Evolutionary conservation across 2,797 vertebrate species (phyloP), one percentile per base, ranked within the genome.

Genomic region (Neostethus bicornis): DNA sequence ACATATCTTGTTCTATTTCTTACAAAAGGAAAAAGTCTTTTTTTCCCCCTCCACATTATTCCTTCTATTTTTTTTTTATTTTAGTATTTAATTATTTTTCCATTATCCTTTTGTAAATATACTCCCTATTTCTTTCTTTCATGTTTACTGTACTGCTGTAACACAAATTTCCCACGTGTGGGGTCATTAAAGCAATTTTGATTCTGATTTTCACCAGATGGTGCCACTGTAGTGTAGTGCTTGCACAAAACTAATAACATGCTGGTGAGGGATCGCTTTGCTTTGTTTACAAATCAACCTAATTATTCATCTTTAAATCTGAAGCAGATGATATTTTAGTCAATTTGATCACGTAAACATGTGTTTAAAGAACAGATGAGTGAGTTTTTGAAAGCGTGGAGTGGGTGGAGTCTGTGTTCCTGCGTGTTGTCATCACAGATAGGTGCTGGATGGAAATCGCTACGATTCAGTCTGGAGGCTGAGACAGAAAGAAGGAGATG

Each of bases 171-270:
- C n/a, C n/a, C n/a, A n/a, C n/a, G n/a, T n/a, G n/a, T n/a, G n/a
- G n/a, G n/a, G n/a, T n/a, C n/a, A n/a, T n/a, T n/a, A 25, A n/a
- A 73, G 28, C 13, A 60, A 61, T 49, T 68, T 81, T n/a, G n/a
- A n/a, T 78, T 14, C 80, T 59, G 41, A 66, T 34, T 25, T 62
- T 78, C 73, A 79, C 85, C 85, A 88, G 87, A 51, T 75, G 87
- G 88, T 75, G 86, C 70, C 88, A 80, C 84, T 89, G 67, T 77
- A 10, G 85, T 89, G 67, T 77, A 10, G 85, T 46, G 66, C 80
- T 73, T 59, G 34, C n/a, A 55, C 66, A 32, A 45, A 59, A 78
- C 29, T 23, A 59, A 28, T 42, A 31, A 8, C 3, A 11, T 34
- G 37, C 37, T 24, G 26, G 31, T 31, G 23, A 50, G 51, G 54